Evolutionary conservation across 2,113 vertebrate species (phyloP), one percentile per base, ranked within the genome.

Genomic region (Ctenodactylus gundi): DNA sequence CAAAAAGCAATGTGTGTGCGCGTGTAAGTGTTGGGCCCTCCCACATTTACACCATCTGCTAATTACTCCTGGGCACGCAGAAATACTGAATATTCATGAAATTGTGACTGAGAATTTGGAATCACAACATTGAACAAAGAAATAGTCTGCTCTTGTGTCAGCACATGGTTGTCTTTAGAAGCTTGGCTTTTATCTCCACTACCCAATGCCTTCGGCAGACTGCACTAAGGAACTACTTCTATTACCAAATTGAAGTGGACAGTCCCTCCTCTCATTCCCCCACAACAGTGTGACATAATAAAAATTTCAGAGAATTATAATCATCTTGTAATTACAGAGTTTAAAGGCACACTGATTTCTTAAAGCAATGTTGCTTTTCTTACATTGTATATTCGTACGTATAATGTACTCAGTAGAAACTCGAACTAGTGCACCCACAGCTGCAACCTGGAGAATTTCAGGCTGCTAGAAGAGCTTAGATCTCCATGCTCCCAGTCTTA

Each of bases 11-110:
- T 67, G 81, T 21, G 27, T 78, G 20, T 80, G 51, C 41, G 10
- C 41, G n/a, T 51, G 29, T 88, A 70, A 55, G 57, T 64, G 86
- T 88, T 34, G 84, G 51, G 67, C 46, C 34, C 91, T 91, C 41
- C 70, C 36, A 80, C 53, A 83, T 89, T 95, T 75, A 88, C 13
- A 55, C 55, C 11, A 31, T 88, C 67, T 91, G 65, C 70, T 95
- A 80, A 96, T 93, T 94, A 86, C 82, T 95, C 73, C 83, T 84
- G 68, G 68, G 94, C 80, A 87, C 62, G 89, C 86, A 91, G 92
- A 84, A 95, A 86, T 80, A 41, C 91, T 96, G 85, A 97, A 94
- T 94, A 97, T 92, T 96, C 90, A 96, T 94, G 84, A 83, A 78
- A 72, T 51, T 85, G 78, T 76, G 77, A 85, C 83, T 78, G 91